Conservation (phyloP, 1,140 invertebrate species). For the Maniola jurtina region DNA sequence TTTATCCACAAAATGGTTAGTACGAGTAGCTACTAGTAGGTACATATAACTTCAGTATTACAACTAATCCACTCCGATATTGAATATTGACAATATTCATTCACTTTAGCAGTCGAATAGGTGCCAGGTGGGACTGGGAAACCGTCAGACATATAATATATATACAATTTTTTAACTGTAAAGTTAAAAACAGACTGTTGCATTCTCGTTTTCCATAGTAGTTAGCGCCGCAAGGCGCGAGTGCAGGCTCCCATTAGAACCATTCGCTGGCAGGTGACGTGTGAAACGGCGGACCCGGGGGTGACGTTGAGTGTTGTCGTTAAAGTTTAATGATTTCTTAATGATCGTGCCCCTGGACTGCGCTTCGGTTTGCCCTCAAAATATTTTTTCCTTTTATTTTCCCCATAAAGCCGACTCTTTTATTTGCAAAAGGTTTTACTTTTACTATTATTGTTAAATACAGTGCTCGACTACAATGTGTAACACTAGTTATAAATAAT, state of each 20-base stretch:
- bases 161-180: neutral
- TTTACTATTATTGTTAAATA: neutral
- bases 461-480: too few relatives aligned
- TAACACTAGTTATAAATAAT: too few relatives aligned
- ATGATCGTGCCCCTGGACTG: constrained; percentile 59
- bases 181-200: neutral
- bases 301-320: constrained; percentile 46
- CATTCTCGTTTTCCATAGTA: neutral
- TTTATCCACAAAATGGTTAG: too few relatives aligned
- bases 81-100: too few relatives aligned
- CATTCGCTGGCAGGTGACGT: constrained; percentile 28
- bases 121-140: too few relatives aligned
- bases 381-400: neutral
- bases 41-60: too few relatives aligned
- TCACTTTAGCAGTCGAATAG: too few relatives aligned
- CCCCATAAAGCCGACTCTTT: neutral
- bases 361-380: constrained; percentile 21
- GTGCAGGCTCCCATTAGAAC: constrained; percentile 29
- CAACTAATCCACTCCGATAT: too few relatives aligned
- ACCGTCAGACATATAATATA: neutral
- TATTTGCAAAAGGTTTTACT: neutral
- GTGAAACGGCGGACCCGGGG: constrained; percentile 33
- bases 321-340: constrained; percentile 72
- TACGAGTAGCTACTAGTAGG: too few relatives aligned
- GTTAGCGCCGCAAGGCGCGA: constrained; percentile 6